Percentiles rank a stretch among this genome's conserved stretches.
phyloP scores from a whole-genome alignment of 1,140 invertebrate genomes.

The Drosophila insularis region DNA sequence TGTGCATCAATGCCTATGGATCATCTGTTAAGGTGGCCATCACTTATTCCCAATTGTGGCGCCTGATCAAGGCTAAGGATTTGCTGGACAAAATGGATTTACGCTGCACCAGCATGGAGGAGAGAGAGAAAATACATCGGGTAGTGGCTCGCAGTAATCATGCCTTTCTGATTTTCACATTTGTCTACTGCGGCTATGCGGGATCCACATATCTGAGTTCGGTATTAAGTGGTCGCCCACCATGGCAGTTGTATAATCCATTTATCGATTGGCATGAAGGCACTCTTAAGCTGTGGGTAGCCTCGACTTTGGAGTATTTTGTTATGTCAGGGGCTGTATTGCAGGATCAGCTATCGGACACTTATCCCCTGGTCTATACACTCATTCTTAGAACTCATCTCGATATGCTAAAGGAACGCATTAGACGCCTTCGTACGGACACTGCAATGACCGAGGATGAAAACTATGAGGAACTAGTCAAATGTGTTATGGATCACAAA shows the following conservation, averaged over 20 bases:
- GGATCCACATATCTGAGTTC: conserved; percentile 60
- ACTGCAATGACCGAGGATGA: conserved; percentile 38
- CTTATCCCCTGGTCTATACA: conserved; percentile 55
- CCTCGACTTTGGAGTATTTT: conserved; percentile 54
- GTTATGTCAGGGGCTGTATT: conserved; percentile 60
- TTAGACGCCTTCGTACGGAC: conserved; percentile 41
- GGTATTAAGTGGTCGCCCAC: conserved; percentile 52
- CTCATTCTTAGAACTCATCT: conserved; percentile 51
- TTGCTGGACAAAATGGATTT: conserved; percentile 52
- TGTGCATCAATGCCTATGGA: conserved; percentile 64
- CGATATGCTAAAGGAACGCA: conserved; percentile 54
- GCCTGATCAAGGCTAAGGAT: conserved; percentile 49
- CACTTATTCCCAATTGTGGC: conserved; percentile 53
- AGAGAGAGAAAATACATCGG: conserved; percentile 53
- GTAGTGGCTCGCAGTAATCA: conserved; percentile 57
- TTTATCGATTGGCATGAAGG: conserved; percentile 55
- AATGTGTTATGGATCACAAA: conserved; percentile 62
- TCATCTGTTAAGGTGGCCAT: conserved; percentile 58
- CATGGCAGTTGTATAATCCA: conserved; percentile 62
- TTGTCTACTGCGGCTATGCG: conserved; percentile 59
- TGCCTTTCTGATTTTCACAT: conserved; percentile 59
- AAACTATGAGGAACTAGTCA: conserved; percentile 55
- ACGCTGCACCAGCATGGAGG: conserved; percentile 51
- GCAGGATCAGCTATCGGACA: conserved; percentile 60
- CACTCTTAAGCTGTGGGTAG: conserved; percentile 41